These are phyloP conservation scores for Hyposmocoma kahamanoa DNA, from an alignment of 1,140 invertebrate species.

Conservation along the genomic window DNA sequence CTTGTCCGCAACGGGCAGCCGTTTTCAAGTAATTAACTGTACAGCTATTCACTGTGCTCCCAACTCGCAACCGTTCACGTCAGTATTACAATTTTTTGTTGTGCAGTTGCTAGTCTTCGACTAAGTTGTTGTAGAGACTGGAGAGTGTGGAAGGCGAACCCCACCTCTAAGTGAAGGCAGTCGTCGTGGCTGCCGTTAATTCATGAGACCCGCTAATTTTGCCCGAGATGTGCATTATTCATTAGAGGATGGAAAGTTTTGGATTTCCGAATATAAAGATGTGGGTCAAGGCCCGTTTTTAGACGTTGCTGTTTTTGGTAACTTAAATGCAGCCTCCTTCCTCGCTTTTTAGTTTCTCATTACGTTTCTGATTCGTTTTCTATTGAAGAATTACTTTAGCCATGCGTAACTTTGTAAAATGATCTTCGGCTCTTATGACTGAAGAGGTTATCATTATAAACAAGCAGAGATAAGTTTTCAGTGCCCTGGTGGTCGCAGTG, in stretches of 20 bases:
- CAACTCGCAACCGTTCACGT: slow-evolving; percentile 3
- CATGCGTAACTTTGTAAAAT: no score
- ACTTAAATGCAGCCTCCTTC: slow-evolving; percentile 51
- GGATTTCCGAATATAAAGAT: slow-evolving; percentile 49
- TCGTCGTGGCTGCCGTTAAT: slow-evolving; percentile 18
- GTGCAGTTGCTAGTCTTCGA: no score
- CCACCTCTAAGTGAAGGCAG: no score
- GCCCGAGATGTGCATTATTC: slow-evolving; percentile 37
- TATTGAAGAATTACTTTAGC: no score
- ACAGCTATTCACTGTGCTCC: neutral
- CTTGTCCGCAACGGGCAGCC: slow-evolving; percentile 28
- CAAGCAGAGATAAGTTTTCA: no score
- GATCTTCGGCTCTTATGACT: no score
- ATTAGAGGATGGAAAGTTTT: slow-evolving; percentile 49
- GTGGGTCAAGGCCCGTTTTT: slow-evolving; percentile 41
- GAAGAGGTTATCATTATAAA: no score
- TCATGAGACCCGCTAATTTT: slow-evolving; percentile 23
- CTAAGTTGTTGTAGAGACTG: no score
- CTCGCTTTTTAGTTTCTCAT: slow-evolving; percentile 37
- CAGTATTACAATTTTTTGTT: no score
- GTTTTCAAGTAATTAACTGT: slow-evolving; percentile 33
- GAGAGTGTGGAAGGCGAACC: no score
- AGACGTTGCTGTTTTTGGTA: slow-evolving; percentile 19
- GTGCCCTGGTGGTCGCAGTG: no score
- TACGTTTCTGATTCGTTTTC: no score